These are phyloP conservation scores for Kryptopterus vitreolus DNA, from an alignment of 2,797 vertebrate species.

Conservation along the genomic window DNA sequence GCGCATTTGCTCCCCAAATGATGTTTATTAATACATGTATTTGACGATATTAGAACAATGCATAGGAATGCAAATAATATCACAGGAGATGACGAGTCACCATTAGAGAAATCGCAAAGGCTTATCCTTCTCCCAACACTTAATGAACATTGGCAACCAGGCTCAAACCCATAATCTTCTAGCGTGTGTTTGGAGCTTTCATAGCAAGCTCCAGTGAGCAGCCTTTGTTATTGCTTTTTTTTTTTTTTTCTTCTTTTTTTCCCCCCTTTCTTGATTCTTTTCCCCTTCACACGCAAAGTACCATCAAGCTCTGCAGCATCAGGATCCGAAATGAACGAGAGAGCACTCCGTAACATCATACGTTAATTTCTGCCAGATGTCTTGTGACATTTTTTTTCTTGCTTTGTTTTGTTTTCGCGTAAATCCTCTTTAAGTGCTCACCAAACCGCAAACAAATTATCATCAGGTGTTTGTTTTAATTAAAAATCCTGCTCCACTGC, in stretches of 20 bases:
- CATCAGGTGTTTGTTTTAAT: conserved; percentile 29
- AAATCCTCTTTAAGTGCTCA: too few species aligned
- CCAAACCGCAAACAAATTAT: too few species aligned
- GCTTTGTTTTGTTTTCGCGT: too few species aligned
- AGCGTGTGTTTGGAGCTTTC: conserved; percentile 60
- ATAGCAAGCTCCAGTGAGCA: conserved; percentile 60
- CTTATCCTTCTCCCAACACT: conserved; percentile 56
- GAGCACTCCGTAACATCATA: conserved; percentile 18
- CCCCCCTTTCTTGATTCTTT: conserved; percentile 38
- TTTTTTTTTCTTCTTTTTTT: too few species aligned
- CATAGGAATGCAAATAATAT: too few species aligned
- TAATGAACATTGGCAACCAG: conserved; percentile 60
- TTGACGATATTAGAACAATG: too few species aligned
- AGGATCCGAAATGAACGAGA: conserved; percentile 37
- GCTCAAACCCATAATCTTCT: conserved; percentile 60
- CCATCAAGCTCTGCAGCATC: conserved; percentile 40
- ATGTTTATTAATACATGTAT: too few species aligned
- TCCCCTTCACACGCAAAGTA: conserved; percentile 28
- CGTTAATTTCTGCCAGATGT: conserved; percentile 12
- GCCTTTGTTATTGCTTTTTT: conserved; percentile 52
- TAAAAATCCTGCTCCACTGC: background rate
- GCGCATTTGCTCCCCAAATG: too few species aligned
- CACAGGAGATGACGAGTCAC: conserved; percentile 42
- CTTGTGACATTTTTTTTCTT: too few species aligned
- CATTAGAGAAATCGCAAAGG: conserved; percentile 54